Base-by-base conservation (phyloP, 2,888 invertebrate species). In the Coenonympha arcania region DNA sequence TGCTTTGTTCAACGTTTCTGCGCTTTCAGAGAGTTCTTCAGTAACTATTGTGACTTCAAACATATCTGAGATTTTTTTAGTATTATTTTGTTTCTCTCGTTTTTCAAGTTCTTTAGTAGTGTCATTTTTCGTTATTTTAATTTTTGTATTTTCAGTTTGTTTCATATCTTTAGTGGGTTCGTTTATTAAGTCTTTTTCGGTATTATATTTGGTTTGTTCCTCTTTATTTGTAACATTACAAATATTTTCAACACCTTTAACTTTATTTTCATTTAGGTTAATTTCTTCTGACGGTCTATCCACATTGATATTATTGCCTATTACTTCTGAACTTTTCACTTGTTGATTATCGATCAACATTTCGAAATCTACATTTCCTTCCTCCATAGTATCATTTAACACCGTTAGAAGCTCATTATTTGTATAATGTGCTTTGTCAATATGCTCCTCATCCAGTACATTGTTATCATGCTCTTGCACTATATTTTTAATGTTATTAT, bases 21-120 rank as follows among this genome's bases (percentile, higher is more conserved):
- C 78, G n/a, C 56, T 62, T 54, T 80, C 79, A 0, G 76, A 73
- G 3, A 78, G 43, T 50, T 76, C 73, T 61, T 82, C 82, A 1
- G 76, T 69, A n/a, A 75, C 70, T 9, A 80, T 66, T 0, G 77
- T 79, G 0, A 79, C 66, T 71, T 81, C 76, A 28, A 75, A 73
- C 37, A 64, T 64, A 42, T 68, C 61, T 3, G 65, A 61, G 3
- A 56, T 52, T 13, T 58, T 62, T 6, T 57, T 66, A 42, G n/a
- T n/a, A n/a, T 62, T 52, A 18, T 65, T 24, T 13, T 52, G 51
- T 33, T 36, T 53, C 47, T 61, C 57, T 13, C 30, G 47, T 37
- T 52, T 55, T 20, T 46, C 19, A 16, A 57, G 45, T 24, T 55
- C 48, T 19, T 42, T 15, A 8, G 26, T 6, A 8, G 20, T 24